Conservation (phyloP, 2,113 vertebrate genomes). For the Ptilonorhynchus violaceus region DNA sequence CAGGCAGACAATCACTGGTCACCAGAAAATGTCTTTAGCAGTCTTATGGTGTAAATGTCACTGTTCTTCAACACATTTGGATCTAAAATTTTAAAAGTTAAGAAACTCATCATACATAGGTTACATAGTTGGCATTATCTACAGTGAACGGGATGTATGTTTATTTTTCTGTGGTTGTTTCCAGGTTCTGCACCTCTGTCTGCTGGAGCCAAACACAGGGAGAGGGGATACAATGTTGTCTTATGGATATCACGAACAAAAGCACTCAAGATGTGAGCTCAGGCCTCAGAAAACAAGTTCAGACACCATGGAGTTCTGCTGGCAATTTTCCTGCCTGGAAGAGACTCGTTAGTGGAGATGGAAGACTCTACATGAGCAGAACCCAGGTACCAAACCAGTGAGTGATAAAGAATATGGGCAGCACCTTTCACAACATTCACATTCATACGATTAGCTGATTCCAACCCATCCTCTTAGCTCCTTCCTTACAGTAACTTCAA, state of each 20-base stretch:
- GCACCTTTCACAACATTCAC: neutral
- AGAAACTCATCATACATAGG: neutral
- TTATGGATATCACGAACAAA: neutral
- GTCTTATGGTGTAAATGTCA: neutral
- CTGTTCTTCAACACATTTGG: neutral
- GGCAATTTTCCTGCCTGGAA: neutral
- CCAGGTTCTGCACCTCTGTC: neutral
- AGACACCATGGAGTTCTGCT: neutral
- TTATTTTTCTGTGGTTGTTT: neutral
- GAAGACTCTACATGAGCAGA: neutral
- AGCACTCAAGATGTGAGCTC: neutral
- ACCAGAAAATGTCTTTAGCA: neutral
- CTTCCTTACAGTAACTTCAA: neutral
- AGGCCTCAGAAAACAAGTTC: neutral
- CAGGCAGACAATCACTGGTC: neutral
- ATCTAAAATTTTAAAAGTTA: neutral
- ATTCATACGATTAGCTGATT: neutral
- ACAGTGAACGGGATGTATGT: rapidly evolving
- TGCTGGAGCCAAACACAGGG: neutral
- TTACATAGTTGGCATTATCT: neutral
- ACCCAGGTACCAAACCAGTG: neutral
- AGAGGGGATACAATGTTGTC: neutral
- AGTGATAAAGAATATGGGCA: neutral
- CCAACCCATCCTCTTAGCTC: neutral
- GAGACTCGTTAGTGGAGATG: neutral